Percentiles rank a stretch among this genome's conserved stretches.
Evolutionary conservation across 2,888 invertebrate genomes (phyloP).

Genomic region (Drosophila atroscutellata): DNA sequence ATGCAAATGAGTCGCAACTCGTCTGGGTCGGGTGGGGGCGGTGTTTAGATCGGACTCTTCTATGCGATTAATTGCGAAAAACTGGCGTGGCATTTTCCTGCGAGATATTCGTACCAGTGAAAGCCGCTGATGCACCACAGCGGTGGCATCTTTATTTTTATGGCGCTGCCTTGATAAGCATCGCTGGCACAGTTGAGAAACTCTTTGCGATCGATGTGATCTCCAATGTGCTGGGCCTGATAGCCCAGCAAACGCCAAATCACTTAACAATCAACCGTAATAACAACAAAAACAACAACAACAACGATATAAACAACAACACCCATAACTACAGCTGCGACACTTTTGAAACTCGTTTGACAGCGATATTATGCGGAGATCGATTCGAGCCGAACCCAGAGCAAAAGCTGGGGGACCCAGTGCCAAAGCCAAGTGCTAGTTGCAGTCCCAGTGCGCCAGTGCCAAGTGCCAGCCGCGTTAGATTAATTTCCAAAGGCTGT

Average conservation of each 20-base stretch:
- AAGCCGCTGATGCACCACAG: constrained; percentile 51
- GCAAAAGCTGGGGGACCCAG: constrained; percentile 1
- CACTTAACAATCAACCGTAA: constrained; percentile 72
- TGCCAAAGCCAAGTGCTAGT: constrained; percentile 34
- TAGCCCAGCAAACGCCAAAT: constrained; percentile 62
- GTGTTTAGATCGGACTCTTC: constrained; percentile 62
- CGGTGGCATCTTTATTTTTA: constrained; percentile 76
- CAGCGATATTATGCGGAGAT: constrained; percentile 66
- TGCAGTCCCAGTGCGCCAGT: constrained; percentile 51
- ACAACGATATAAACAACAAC: constrained; percentile 12
- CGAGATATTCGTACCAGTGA: constrained; percentile 60
- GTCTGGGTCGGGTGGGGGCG: constrained; percentile 52
- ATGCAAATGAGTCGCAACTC: constrained; percentile 67
- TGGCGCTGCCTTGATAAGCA: constrained; percentile 29
- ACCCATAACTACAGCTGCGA: constrained; percentile 65
- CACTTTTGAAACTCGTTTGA: constrained; percentile 76
- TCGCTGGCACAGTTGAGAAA: constrained; percentile 14
- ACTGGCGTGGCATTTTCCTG: constrained; percentile 70
- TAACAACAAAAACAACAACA: constrained; percentile 40
- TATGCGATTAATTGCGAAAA: constrained; percentile 77
- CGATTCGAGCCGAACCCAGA: constrained; percentile 30
- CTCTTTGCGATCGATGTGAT: constrained; percentile 32
- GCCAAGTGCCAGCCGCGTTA: constrained; percentile 68
- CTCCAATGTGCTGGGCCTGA: constrained; percentile 32
- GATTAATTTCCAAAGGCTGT: constrained; percentile 81